Evolutionary conservation across 2,888 invertebrate genomes (phyloP), one percentile per base, ranked within the genome.

Genomic region (Scrobipalpa costella): DNA sequence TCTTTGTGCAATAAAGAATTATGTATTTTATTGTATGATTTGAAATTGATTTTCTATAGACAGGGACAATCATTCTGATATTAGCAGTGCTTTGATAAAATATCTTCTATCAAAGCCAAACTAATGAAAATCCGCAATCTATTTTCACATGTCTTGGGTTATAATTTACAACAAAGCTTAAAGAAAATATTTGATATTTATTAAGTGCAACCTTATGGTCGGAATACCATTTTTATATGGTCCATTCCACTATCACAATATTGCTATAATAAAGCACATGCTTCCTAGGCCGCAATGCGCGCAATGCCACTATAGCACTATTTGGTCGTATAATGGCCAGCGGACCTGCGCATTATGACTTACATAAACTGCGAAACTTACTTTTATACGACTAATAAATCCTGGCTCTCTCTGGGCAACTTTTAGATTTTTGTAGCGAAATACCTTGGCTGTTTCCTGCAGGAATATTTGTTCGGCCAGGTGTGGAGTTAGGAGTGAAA

Each of bases 311-410:
- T n/a, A n/a, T n/a, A 40, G n/a, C n/a, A 40, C 40, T 13, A 40
- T 6, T 40, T 7, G 38, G 6, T 38, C 38, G 40, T 40, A 13
- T 40, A 52, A 52, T 27, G 52, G 17, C 57, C 57, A 40, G 61
- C 66, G 65, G 73, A 77, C 80, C 80, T 81, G 83, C 75, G 79
- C 78, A 77, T 83, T 83, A 85, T 79, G 78, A 79, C 78, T 74
- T 74, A 76, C 80, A 75, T 77, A 77, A 80, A 81, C 79, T 76
- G 72, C 73, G 73, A 71, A 72, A 78, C 79, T 77, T 82, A 85
- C 83, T 86, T 86, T 86, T 84, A 84, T 80, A 79, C 75, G 74
- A 70, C 71, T 76, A 76, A 85, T 87, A 87, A 87, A 85, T 86
- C 74, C 77, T 64, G 72, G 62, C 72, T 60, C 68, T 60, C 68